Conservation (phyloP, 2,888 invertebrate genomes). For the Serripes groenlandicus region DNA sequence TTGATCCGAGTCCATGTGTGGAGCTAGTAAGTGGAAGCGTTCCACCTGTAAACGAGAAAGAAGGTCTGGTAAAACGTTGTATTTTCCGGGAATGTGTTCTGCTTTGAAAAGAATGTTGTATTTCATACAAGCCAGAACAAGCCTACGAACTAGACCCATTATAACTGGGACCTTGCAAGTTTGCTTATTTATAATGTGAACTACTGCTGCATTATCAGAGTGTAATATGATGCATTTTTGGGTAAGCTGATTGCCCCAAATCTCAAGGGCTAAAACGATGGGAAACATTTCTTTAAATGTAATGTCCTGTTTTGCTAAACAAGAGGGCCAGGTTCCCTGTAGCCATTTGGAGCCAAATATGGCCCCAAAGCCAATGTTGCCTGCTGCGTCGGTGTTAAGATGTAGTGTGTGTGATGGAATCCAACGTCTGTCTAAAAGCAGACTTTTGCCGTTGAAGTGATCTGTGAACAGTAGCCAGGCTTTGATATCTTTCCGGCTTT, state of each 20-base stretch:
- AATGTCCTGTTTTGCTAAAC: not conserved
- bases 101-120: conserved; percentile 45
- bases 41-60: no score
- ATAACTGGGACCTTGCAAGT: conserved; percentile 34
- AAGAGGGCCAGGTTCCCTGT: conserved; percentile 36
- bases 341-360: conserved; percentile 44
- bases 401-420: conserved; percentile 1
- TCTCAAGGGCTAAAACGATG: conserved; percentile 51
- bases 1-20: no score
- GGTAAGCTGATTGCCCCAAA: conserved; percentile 42
- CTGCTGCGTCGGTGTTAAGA: conserved; percentile 43
- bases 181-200: conserved; percentile 58
- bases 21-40: no score
- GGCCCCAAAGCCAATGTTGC: conserved; percentile 57
- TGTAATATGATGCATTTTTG: conserved; percentile 46
- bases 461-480: conserved; percentile 46
- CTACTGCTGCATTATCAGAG: no score
- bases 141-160: conserved; percentile 38
- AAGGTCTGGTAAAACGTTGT: no score
- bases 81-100: conserved; percentile 39
- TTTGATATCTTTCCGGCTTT: conserved; percentile 24
- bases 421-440: conserved; percentile 40
- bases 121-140: conserved; percentile 38
- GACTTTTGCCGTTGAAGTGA: conserved; percentile 52
- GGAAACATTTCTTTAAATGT: conserved; percentile 47